These are phyloP conservation scores for Gymnoscelis rufifasciata DNA, from an alignment of 2,888 invertebrate species.

Conservation along the genomic window DNA sequence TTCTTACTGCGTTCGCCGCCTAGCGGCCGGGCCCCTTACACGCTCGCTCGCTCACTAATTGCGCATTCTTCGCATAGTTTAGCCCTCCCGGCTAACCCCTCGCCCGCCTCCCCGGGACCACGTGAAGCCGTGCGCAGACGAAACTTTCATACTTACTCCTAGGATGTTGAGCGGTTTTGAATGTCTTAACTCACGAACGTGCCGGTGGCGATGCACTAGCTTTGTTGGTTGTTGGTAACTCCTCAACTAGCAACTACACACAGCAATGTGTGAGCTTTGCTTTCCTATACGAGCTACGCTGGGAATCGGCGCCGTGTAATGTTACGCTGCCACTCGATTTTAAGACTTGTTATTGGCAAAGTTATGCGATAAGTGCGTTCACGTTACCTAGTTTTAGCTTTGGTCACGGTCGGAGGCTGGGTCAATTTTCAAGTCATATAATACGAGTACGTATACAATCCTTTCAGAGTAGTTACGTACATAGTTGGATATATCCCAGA, in stretches of 20 bases:
- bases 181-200: constrained; percentile 78
- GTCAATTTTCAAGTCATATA: background rate
- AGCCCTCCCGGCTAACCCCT: constrained; percentile 83
- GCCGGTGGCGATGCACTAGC: constrained; percentile 58
- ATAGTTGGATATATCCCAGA: too few species aligned
- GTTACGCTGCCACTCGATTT: constrained; percentile 15
- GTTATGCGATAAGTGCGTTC: constrained; percentile 10
- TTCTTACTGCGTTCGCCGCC: constrained; percentile 82
- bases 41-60: constrained; percentile 93
- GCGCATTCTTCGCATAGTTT: constrained; percentile 98
- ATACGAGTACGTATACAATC: too few species aligned
- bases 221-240: constrained; percentile 68
- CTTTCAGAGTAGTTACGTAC: too few species aligned
- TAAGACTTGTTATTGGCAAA: constrained; percentile 16
- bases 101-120: constrained; percentile 75
- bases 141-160: constrained; percentile 78
- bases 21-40: constrained; percentile 81
- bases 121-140: constrained; percentile 77
- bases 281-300: constrained; percentile 29
- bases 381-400: constrained; percentile 1
- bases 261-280: constrained; percentile 44
- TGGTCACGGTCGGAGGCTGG: background rate
- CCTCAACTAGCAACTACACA: constrained; percentile 47
- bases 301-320: constrained; percentile 27
- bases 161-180: constrained; percentile 80